Evolutionary conservation across 2,888 invertebrate genomes (phyloP).

Genomic region (Catocala sponsa): DNA sequence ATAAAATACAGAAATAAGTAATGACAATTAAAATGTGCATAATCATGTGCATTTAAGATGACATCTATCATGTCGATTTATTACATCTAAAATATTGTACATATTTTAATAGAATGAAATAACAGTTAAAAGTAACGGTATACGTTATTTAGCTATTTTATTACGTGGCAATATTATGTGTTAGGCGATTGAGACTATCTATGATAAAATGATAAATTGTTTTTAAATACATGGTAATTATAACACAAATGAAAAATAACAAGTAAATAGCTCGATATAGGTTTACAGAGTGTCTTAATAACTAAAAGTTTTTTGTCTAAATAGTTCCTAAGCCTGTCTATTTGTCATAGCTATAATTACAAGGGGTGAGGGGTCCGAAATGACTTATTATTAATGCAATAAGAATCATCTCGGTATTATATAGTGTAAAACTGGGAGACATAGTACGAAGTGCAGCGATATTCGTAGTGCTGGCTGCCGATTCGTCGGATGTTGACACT

Average conservation of each 20-base stretch:
- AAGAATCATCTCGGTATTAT: constrained; percentile 82
- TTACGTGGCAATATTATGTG: constrained; percentile 37
- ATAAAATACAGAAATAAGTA: constrained; percentile 22
- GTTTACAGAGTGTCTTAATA: constrained; percentile 55
- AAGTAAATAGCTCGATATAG: constrained; percentile 52
- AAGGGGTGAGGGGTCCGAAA: constrained; percentile 59
- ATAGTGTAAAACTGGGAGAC: constrained; percentile 64
- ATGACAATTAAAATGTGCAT: constrained; percentile 29
- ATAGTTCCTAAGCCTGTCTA: constrained; percentile 54
- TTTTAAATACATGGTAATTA: constrained; percentile 13
- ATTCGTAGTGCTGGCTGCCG: constrained; percentile 65
- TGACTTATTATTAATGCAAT: constrained; percentile 50
- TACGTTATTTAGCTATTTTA: constrained; percentile 43
- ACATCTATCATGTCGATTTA: constrained; percentile 45
- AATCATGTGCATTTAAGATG: constrained; percentile 44
- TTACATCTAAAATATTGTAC: constrained; percentile 43
- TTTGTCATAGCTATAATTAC: constrained; percentile 66
- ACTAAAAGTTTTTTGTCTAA: constrained; percentile 51
- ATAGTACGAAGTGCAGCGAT: constrained; percentile 60
- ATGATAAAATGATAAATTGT: constrained; percentile 46
- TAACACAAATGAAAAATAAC: constrained; percentile 25
- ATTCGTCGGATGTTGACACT: constrained; percentile 87
- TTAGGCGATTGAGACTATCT: constrained; percentile 57
- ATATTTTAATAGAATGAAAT: constrained; percentile 43
- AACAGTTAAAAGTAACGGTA: constrained; percentile 45